phyloP scores from a whole-genome alignment of 2,888 invertebrate species.

The Eupithecia abbreviata region DNA sequence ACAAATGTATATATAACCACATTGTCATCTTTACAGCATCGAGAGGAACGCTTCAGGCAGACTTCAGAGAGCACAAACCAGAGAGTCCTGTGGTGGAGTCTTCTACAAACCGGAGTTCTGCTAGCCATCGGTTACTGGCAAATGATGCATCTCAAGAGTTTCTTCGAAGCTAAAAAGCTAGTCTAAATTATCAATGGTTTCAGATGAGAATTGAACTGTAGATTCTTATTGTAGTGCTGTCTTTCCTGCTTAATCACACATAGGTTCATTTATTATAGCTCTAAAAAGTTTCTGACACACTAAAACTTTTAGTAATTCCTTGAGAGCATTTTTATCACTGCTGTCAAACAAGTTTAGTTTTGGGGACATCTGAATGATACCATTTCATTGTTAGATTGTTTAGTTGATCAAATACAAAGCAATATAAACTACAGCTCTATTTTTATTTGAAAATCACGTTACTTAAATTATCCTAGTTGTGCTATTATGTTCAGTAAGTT shows the following conservation, averaged over 20 bases:
- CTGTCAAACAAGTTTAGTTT: neutral
- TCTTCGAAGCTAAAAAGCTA: constrained; percentile 99
- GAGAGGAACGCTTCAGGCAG: constrained; percentile 98
- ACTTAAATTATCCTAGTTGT: constrained; percentile 27
- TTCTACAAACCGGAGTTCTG: constrained; percentile 95
- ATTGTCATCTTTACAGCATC: constrained; percentile 87
- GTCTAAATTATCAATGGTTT: constrained; percentile 83
- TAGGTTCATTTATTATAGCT: neutral
- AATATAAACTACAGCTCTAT: constrained; percentile 1
- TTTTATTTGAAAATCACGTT: constrained; percentile 15
- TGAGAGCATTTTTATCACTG: neutral
- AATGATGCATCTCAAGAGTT: constrained; percentile 99
- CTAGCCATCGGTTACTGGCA: constrained; percentile 99
- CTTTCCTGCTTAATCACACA: neutral
- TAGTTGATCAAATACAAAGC: neutral
- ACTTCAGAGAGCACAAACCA: constrained; percentile 99
- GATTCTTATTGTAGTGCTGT: neutral
- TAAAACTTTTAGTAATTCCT: neutral
- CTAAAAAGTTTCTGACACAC: neutral
- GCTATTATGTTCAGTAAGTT: constrained; percentile 46
- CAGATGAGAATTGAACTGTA: constrained; percentile 17
- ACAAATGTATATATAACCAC: neutral
- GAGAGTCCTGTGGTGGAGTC: constrained; percentile 98
- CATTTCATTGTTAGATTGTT: neutral
- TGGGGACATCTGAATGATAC: neutral